phyloP scores from a whole-genome alignment of 2,113 vertebrate species.

The Melanocharis versteri region DNA sequence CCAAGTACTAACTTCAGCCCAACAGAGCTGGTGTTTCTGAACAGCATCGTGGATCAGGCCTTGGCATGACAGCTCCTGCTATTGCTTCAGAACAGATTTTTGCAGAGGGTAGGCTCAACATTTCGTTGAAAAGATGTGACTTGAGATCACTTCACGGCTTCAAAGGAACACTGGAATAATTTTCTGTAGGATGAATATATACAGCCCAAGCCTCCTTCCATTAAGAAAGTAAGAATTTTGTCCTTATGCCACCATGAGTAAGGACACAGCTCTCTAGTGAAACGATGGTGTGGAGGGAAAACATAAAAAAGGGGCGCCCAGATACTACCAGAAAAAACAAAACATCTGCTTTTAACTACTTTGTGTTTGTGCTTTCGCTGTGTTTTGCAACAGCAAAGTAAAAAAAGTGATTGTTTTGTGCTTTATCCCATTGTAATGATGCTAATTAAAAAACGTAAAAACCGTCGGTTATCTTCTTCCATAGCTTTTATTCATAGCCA shows the following conservation, averaged over 20 bases:
- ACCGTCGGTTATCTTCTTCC: not conserved
- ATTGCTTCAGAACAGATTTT: not conserved
- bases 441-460: not conserved
- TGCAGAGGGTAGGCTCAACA: not conserved
- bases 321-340: not conserved
- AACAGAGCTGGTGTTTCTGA: accelerated
- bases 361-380: not conserved
- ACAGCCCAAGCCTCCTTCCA: not conserved
- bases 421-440: not conserved
- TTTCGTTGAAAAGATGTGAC: not conserved
- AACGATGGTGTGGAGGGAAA: not conserved
- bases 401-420: not conserved
- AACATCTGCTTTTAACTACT: not conserved
- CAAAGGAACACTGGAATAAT: not conserved
- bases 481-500: not conserved
- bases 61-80: not conserved
- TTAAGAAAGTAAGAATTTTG: not conserved
- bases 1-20: not conserved
- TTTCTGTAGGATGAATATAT: not conserved
- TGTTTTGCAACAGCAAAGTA: not conserved
- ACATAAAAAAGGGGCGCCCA: accelerated
- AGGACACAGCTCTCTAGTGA: not conserved
- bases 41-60: not conserved
- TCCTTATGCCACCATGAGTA: not conserved
- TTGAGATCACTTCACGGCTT: not conserved